phyloP scores from a whole-genome alignment of 2,113 vertebrate genomes.

The Arvicanthis niloticus region DNA sequence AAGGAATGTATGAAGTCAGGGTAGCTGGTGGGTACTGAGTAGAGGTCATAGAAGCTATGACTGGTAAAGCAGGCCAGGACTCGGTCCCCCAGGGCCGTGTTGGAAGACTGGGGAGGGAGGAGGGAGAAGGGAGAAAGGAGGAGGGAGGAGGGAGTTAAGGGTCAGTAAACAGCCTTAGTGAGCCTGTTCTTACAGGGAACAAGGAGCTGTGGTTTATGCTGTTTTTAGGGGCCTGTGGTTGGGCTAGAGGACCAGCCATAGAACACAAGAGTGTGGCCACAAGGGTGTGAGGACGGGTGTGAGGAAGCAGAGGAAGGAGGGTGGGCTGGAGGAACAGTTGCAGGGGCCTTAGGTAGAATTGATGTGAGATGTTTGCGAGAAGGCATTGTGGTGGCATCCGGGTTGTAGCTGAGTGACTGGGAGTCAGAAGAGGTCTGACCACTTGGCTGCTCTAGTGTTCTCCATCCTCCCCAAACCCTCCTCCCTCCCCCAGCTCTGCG shows the following conservation, averaged over 20 bases:
- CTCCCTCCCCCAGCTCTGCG: no score
- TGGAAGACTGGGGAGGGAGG: no score
- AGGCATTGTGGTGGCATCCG: neutral
- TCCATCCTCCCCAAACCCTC: no score
- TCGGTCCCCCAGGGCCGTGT: neutral
- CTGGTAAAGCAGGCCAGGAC: neutral
- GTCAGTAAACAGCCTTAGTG: neutral
- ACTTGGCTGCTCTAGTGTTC: neutral
- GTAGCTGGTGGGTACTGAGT: accelerated
- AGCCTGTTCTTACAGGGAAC: neutral
- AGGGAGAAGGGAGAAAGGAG: no score
- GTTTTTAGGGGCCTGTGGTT: neutral
- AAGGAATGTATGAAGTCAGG: neutral
- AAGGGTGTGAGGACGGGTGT: neutral
- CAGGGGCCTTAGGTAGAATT: neutral
- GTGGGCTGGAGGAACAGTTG: neutral
- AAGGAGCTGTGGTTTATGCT: neutral
- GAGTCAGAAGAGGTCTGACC: neutral
- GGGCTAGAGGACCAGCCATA: no score
- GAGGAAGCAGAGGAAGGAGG: neutral
- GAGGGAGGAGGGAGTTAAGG: neutral
- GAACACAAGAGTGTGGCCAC: neutral
- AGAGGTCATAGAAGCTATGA: neutral
- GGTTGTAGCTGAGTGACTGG: neutral
- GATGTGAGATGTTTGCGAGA: neutral